phyloP scores from a whole-genome alignment of 2,113 vertebrate species.

The Ahaetulla prasina region DNA sequence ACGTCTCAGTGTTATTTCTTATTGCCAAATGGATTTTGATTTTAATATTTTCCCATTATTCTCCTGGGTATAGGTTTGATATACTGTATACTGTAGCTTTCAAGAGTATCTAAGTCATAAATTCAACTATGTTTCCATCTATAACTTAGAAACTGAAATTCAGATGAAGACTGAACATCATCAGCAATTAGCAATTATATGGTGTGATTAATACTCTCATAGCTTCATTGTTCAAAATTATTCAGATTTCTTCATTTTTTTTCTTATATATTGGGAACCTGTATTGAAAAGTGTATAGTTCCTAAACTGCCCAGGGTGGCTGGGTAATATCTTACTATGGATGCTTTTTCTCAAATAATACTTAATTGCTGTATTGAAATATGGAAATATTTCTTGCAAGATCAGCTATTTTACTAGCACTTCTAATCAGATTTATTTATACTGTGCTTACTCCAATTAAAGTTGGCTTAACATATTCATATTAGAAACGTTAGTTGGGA shows the following conservation, averaged over 20 bases:
- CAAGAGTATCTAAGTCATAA: slow-evolving; percentile 19
- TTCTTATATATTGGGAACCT: neutral
- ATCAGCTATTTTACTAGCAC: slow-evolving; percentile 28
- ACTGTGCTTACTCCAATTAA: slow-evolving; percentile 10
- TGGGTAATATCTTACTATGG: slow-evolving; percentile 19
- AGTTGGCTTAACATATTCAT: slow-evolving; percentile 29
- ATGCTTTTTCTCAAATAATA: slow-evolving; percentile 21
- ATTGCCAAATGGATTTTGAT: slow-evolving; percentile 64
- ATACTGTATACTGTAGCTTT: slow-evolving; percentile 3
- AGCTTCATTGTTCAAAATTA: slow-evolving; percentile 30
- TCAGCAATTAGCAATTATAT: slow-evolving; percentile 16
- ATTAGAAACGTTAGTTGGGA: slow-evolving; percentile 6
- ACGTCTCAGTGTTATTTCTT: slow-evolving; percentile 61
- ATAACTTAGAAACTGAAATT: neutral
- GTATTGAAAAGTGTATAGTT: slow-evolving; percentile 20
- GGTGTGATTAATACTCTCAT: slow-evolving; percentile 25
- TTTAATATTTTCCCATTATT: slow-evolving; percentile 49
- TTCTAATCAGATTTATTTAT: slow-evolving; percentile 23
- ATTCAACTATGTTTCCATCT: slow-evolving; percentile 16
- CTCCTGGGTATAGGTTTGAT: slow-evolving; percentile 44
- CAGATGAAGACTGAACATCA: neutral
- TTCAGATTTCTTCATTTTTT: slow-evolving; percentile 11
- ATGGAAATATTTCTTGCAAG: slow-evolving; percentile 26
- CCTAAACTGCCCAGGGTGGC: slow-evolving; percentile 12
- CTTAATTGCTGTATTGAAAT: slow-evolving; percentile 5